Evolutionary conservation across 2,888 invertebrate species (phyloP), one percentile per base, ranked within the genome.

Genomic region (Apotomis turbidana): DNA sequence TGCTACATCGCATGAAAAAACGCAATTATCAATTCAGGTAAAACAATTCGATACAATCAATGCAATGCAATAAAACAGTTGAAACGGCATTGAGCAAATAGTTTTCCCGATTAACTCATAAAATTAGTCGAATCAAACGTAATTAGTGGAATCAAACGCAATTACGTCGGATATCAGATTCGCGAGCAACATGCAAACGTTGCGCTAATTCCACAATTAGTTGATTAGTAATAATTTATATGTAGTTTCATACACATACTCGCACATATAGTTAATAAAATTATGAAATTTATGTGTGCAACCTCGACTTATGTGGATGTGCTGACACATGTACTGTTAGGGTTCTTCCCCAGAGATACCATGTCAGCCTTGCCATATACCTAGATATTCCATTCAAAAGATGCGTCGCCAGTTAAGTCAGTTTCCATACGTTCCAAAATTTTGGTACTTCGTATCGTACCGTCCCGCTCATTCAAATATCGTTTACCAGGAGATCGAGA

Each of bases 101-200:
- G 15, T 57, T 36, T 57, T 57, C 44, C 61, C 36, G 51, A 51
- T 62, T 27, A 51, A 62, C 49, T 36, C 51, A 44, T 62, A 51
- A 51, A 62, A 44, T 27, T 51, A 61, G 60, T 51, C 49, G 49
- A 62, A 62, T 62, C 51, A 36, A 3, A n/a, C 8, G 55, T 57
- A 46, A 66, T 66, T 66, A 66, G 55, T 57, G 8, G 62, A 52
- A 63, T 63, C 52, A 51, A 51, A 51, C 3, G 55, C 55, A 57
- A 66, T 66, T 66, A 57, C 5, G 57, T 4, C 27, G 66, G 55
- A 55, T 57, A 66, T 66, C 66, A 57, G 55, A 46, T 66, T 66
- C 44, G 27, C 44, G 10, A 12, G 44, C 46, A 54, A 66, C 66
- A 66, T 66, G 66, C 66, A 57, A 66, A 66, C 55, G 12, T 27